Base-by-base conservation (phyloP, 53 echinoderm and acorn worm species). In the Stichopus horrens region DNA sequence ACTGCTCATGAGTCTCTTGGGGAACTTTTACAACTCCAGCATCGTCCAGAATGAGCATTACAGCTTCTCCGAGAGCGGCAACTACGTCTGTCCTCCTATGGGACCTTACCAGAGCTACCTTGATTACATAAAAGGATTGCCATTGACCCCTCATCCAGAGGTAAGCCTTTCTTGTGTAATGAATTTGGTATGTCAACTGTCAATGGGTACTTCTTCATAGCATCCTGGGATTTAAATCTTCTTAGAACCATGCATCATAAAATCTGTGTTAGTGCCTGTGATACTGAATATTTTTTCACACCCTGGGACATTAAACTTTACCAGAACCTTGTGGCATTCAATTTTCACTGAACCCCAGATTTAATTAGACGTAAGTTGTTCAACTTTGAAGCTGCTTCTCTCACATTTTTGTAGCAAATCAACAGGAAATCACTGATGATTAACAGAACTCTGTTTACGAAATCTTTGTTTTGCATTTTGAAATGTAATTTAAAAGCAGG, bases 41-140 rank as follows among this genome's bases (percentile, higher is more conserved):
- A 93, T 91, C 63, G 86, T 93, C 13, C 57, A 71, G 1, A 22
- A 91, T 59, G 92, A 92, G 52, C 57, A 76, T 0, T 96, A 96
- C 81, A 94, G 93, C 60, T 96, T 94, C 86, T 96, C 96, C 10
- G 94, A 94, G 91, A 96, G 96, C 86, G 94, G 96, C 13, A 89
- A 94, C 74, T 96, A 96, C 83, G 58, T 85, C n/a, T 96, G 96
- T 89, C 96, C 96, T 2, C 74, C 79, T 6, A 87, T 90, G 59
- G 96, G 94, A 14, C 75, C 87, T 23, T 92, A 94, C 80, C 88
- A 93, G 71, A 91, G 92, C 63, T 96, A 96, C 91, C 88, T 91
- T 22, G 94, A 92, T 20, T 96, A 94, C 81, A 96, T 96, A 80
- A 94, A 92, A 81, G 91, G 89, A 67, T 80, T 96, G 9, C 94